Evolutionary conservation across 2,113 vertebrate species (phyloP), one percentile per base, ranked within the genome.

Genomic region (Atlantisia rogersi): DNA sequence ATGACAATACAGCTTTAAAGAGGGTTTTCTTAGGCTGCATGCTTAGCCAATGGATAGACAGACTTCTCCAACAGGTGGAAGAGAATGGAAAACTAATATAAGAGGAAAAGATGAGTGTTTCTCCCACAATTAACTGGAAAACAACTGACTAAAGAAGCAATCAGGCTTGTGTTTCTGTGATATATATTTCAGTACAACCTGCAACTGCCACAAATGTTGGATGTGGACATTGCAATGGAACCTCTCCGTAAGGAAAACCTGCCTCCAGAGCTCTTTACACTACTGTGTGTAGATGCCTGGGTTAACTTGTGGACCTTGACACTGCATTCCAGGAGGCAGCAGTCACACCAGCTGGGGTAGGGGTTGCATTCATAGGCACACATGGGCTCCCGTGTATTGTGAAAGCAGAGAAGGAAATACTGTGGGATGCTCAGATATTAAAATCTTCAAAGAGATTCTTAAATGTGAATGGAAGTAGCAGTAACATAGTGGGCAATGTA

Each of bases 291-390:
- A 82, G 42, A 18, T 14, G 28, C 13, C 20, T 42, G 26, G 7
- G 6, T 32, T 91, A 20, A 39, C 8, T 32, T 55, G 5, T 22
- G 11, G 21, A 63, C 20, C 32, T 37, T 67, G 56, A n/a, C 21
- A 5, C 13, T 32, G 31, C 0, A 0, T 67, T 89, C 16, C 31
- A 62, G 55, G 20, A 77, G 12, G 59, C 14, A 86, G 18, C 15
- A 67, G 25, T 48, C 37, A 28, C 10, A n/a, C 11, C 0, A 6
- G 5, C 7, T 70, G 40, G 9, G 9, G 2, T 26, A 14, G 6
- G 18, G 59, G 15, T 4, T 1, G 1, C 9, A 68, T 63, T 92
- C 20, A 5, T 20, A 40, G 5, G 21, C 10, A 6, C 42, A 42
- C 15, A 5, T 2, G 13, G 24, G 7, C 1, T 29, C 15, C 16